Conservation (phyloP, 2,113 vertebrate genomes). For the Butorides virescens region DNA sequence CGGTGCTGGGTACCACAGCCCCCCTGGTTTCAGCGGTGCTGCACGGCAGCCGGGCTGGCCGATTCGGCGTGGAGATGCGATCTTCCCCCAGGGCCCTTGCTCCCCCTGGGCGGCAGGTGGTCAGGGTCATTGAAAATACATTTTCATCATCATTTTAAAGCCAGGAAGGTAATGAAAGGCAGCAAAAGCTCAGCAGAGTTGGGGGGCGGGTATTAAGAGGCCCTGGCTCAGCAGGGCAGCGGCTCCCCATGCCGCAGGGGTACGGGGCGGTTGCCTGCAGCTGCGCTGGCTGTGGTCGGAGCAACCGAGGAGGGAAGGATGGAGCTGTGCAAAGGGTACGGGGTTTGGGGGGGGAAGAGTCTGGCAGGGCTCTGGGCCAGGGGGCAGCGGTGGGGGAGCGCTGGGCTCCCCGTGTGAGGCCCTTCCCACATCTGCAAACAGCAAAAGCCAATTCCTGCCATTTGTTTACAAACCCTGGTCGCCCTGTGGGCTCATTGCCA, state of each 20-base stretch:
- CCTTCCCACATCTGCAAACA: not conserved
- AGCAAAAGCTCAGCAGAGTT: not conserved
- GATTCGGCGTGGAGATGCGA: not conserved
- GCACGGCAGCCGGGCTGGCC: fast-evolving
- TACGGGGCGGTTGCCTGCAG: not conserved
- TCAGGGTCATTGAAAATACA: fast-evolving
- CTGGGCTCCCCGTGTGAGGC: not conserved
- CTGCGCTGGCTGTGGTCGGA: not conserved
- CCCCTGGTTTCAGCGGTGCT: fast-evolving
- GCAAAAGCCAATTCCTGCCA: not conserved
- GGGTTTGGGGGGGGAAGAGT: not conserved
- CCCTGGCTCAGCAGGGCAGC: not conserved
- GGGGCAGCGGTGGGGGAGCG: not conserved
- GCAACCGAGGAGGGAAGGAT: not conserved
- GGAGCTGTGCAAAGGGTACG: not conserved
- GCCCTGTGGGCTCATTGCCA: not conserved
- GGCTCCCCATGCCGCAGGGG: too few relatives aligned
- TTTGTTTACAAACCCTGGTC: not conserved
- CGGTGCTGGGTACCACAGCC: fast-evolving
- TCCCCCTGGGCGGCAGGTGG: not conserved
- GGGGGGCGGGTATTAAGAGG: not conserved
- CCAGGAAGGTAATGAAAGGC: not conserved
- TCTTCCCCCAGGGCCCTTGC: not conserved
- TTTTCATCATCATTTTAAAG: not conserved
- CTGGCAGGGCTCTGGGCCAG: not conserved